These are phyloP conservation scores for Istiophorus platypterus DNA, from an alignment of 2,113 vertebrate genomes.

Conservation along the genomic window DNA sequence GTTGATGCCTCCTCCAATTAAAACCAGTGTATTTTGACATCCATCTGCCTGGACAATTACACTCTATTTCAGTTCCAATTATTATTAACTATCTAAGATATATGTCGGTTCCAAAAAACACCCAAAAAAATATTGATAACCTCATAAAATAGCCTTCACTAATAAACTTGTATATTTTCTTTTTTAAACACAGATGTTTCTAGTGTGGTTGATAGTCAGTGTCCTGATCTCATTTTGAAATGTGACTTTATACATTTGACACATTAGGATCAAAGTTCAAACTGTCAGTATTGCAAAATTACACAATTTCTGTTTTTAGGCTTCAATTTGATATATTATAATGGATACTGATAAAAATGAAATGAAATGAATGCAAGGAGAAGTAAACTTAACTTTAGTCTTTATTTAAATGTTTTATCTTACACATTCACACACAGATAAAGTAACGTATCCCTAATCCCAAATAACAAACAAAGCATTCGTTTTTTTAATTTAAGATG, in stretches of 20 bases:
- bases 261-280: too few species aligned
- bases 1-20: slow-evolving; percentile 12
- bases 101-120: not conserved
- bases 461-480: not conserved
- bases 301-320: too few species aligned
- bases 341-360: too few species aligned
- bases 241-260: not conserved
- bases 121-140: too few species aligned
- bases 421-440: too few species aligned
- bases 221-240: not conserved
- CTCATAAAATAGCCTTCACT: too few species aligned
- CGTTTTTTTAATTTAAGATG: not conserved
- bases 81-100: not conserved
- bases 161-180: not conserved
- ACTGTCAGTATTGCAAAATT: too few species aligned
- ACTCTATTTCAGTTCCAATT: not conserved
- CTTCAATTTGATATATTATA: too few species aligned
- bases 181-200: not conserved
- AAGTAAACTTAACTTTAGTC: too few species aligned
- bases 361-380: too few species aligned
- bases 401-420: too few species aligned
- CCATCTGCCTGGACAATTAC: not conserved
- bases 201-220: not conserved
- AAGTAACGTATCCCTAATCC: too few species aligned
- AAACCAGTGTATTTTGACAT: not conserved